Conservation (phyloP, 1,140 invertebrate species). For the Drosophila kikkawai region DNA sequence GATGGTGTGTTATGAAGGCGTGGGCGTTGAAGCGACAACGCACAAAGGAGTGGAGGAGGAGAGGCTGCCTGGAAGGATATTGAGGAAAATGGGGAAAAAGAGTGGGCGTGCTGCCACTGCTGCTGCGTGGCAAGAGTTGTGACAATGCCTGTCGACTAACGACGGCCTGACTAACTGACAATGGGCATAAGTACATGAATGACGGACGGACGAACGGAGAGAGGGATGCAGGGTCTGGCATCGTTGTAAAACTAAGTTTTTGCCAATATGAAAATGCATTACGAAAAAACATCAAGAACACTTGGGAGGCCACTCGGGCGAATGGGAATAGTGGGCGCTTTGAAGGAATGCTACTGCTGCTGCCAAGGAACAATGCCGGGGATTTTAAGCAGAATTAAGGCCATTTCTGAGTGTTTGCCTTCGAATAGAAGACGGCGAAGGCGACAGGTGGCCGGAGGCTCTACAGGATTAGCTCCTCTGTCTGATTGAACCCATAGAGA, state of each 20-base stretch:
- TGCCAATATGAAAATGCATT: constrained; percentile 79
- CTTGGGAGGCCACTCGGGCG: constrained; percentile 26
- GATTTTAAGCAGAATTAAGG: constrained; percentile 79
- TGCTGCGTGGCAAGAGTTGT: constrained; percentile 75
- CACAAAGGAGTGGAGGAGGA: constrained; percentile 46
- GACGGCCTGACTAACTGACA: constrained; percentile 78
- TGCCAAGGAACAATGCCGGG: constrained; percentile 66
- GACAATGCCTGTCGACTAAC: constrained; percentile 78
- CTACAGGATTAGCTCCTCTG: constrained; percentile 51
- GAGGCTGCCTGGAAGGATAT: constrained; percentile 14
- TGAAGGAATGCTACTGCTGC: constrained; percentile 18
- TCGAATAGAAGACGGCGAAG: constrained; percentile 31
- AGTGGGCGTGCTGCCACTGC: constrained; percentile 29
- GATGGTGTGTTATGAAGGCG: constrained; percentile 38
- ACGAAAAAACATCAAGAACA: constrained; percentile 43
- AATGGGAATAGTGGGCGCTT: constrained; percentile 4
- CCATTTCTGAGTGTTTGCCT: constrained; percentile 71
- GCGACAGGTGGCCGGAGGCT: constrained; percentile 43
- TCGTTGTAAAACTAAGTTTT: constrained; percentile 74
- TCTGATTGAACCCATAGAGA: constrained; percentile 50
- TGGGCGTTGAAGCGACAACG: constrained; percentile 73
- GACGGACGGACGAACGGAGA: constrained; percentile 29
- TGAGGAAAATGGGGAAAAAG: constrained; percentile 13
- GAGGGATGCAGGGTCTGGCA: constrained; percentile 18
- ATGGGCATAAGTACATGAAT: constrained; percentile 71